Evolutionary conservation across 64 coral and sea anemone genomes (phyloP).

Genomic region (Stichodactyla mertensii): DNA sequence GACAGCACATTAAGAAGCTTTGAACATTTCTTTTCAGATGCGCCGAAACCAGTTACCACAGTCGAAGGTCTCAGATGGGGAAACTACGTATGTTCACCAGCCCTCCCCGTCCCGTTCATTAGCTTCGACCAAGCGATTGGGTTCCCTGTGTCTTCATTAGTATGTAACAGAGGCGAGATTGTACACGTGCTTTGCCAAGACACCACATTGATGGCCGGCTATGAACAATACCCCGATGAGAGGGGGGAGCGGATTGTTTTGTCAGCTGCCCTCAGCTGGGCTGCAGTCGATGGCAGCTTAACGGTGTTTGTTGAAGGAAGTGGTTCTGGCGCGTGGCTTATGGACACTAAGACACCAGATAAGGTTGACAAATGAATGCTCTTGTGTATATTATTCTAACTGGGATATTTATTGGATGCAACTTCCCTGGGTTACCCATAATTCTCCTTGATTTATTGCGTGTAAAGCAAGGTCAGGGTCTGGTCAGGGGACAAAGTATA

Average conservation of each 20-base stretch:
- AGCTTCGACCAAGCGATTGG: slow-evolving; percentile 38
- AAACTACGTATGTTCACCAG: slow-evolving; percentile 73
- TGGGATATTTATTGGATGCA: too few relatives aligned
- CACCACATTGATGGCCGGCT: slow-evolving; percentile 51
- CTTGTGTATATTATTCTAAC: not conserved
- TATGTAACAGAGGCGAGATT: slow-evolving; percentile 54
- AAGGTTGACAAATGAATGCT: slow-evolving; percentile 31
- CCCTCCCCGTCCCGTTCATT: slow-evolving; percentile 43
- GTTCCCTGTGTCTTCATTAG: slow-evolving; percentile 39
- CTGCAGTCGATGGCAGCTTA: slow-evolving; percentile 64
- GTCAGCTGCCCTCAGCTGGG: slow-evolving; percentile 84
- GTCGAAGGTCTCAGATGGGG: slow-evolving; percentile 88
- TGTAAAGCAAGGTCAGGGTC: too few relatives aligned
- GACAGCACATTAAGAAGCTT: too few relatives aligned
- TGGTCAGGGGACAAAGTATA: too few relatives aligned
- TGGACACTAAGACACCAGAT: slow-evolving; percentile 81
- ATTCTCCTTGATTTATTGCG: too few relatives aligned
- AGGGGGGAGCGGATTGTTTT: slow-evolving; percentile 53
- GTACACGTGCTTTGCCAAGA: slow-evolving; percentile 62
- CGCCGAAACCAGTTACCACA: slow-evolving; percentile 49
- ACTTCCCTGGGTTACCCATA: too few relatives aligned
- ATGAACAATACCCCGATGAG: slow-evolving; percentile 44
- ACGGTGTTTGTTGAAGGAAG: slow-evolving; percentile 51
- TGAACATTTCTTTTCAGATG: slow-evolving; percentile 26
- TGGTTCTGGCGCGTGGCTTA: slow-evolving; percentile 36